These are phyloP conservation scores for Danionella cerebrum DNA, from an alignment of 2,113 vertebrate genomes.

Conservation along the genomic window DNA sequence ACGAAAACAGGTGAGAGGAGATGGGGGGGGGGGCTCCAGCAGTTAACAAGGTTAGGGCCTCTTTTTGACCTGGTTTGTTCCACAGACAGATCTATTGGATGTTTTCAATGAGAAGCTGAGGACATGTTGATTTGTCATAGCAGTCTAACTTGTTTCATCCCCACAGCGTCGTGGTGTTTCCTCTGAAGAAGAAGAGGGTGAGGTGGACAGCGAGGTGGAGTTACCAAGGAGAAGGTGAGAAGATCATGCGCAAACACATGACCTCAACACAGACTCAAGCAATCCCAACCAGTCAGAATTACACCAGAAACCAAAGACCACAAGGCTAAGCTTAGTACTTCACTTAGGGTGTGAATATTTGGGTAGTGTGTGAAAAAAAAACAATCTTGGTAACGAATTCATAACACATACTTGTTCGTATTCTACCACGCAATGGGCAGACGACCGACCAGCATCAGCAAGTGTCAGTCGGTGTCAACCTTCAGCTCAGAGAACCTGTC, in stretches of 20 bases:
- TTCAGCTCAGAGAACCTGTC: slow-evolving; percentile 89
- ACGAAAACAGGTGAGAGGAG: slow-evolving; percentile 73
- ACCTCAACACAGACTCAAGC: too few relatives aligned
- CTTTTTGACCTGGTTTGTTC: too few relatives aligned
- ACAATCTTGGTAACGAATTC: too few relatives aligned
- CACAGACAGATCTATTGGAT: background rate
- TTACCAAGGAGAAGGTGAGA: slow-evolving; percentile 76
- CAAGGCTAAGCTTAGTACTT: too few relatives aligned
- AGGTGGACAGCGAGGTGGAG: slow-evolving; percentile 89
- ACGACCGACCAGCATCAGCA: slow-evolving; percentile 71
- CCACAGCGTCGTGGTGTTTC: slow-evolving; percentile 79
- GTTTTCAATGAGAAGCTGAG: background rate
- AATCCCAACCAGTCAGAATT: too few relatives aligned
- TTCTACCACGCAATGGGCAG: slow-evolving; percentile 47
- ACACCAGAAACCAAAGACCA: too few relatives aligned
- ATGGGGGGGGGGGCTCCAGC: too few relatives aligned
- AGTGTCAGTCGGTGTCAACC: slow-evolving; percentile 83
- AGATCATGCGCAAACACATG: too few relatives aligned
- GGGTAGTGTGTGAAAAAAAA: too few relatives aligned
- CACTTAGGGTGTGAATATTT: too few relatives aligned
- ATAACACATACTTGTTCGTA: background rate
- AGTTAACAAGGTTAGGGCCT: too few relatives aligned
- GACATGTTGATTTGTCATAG: slow-evolving; percentile 5
- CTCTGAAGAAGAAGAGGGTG: slow-evolving; percentile 88
- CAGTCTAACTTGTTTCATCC: too few relatives aligned